Percentiles rank a stretch among this genome's conserved stretches.
Evolutionary conservation across 2,797 vertebrate species (phyloP).

Genomic region (Choloepus didactylus): DNA sequence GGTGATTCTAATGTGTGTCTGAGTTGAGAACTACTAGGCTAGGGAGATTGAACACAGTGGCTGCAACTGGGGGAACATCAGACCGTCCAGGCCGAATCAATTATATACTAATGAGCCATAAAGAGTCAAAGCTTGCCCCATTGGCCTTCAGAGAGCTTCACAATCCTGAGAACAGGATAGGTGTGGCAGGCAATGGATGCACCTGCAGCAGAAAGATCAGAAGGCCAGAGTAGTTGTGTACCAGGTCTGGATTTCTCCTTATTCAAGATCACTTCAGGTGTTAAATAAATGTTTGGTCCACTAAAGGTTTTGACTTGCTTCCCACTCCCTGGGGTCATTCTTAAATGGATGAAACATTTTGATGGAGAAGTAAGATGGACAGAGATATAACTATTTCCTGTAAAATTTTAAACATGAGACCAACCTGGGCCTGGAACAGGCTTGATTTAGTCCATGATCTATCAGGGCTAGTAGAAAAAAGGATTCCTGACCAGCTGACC

Average conservation of each 20-base stretch:
- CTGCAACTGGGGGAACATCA: background rate
- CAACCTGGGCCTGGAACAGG: background rate
- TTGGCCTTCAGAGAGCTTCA: background rate
- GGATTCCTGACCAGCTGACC: background rate
- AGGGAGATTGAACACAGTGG: background rate
- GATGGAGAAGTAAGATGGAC: background rate
- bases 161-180: background rate
- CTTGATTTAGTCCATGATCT: background rate
- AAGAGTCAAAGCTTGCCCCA: background rate
- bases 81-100: background rate
- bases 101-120: background rate
- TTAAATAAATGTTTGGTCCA: background rate
- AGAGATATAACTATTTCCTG: background rate
- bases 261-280: background rate
- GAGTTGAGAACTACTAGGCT: background rate
- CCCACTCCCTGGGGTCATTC: background rate
- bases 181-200: background rate
- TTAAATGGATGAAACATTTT: background rate
- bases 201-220: background rate
- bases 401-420: background rate
- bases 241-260: background rate
- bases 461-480: background rate
- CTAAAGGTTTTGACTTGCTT: background rate
- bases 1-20: background rate
- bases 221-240: background rate